phyloP scores from a whole-genome alignment of 2,113 vertebrate species.

The Camelus dromedarius region DNA sequence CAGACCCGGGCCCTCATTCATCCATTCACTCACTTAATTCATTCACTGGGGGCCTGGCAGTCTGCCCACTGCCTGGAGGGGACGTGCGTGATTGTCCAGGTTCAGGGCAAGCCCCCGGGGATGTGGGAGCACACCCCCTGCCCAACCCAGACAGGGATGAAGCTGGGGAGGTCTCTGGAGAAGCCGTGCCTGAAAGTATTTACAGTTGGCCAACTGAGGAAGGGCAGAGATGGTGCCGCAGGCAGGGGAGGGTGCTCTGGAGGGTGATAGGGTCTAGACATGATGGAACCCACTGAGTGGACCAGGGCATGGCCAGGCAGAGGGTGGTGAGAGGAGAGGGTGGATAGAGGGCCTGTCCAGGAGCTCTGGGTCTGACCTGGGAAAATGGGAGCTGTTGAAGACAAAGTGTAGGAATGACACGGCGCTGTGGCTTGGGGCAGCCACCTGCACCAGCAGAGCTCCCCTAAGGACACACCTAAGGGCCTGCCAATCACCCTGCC shows the following conservation, averaged over 20 bases:
- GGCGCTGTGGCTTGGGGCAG: not conserved
- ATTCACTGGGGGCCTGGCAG: not conserved
- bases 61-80: not conserved
- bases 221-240: not conserved
- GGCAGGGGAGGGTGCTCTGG: not conserved
- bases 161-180: not conserved
- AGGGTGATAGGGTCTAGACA: not conserved
- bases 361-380: not conserved
- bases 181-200: not conserved
- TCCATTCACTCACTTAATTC: not conserved
- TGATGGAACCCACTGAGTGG: not conserved
- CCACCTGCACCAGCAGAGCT: accelerated
- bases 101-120: not conserved
- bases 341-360: accelerated
- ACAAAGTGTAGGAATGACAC: not conserved
- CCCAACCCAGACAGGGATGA: too few relatives aligned
- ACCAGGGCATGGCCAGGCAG: not conserved
- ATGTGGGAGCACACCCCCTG: not conserved
- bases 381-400: not conserved
- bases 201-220: not conserved
- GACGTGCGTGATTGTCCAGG: not conserved
- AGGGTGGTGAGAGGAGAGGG: not conserved
- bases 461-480: not conserved
- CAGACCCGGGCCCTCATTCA: not conserved
- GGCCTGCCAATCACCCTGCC: not conserved